phyloP scores from a whole-genome alignment of 1,140 invertebrate species.

The Agrilus planipennis region DNA sequence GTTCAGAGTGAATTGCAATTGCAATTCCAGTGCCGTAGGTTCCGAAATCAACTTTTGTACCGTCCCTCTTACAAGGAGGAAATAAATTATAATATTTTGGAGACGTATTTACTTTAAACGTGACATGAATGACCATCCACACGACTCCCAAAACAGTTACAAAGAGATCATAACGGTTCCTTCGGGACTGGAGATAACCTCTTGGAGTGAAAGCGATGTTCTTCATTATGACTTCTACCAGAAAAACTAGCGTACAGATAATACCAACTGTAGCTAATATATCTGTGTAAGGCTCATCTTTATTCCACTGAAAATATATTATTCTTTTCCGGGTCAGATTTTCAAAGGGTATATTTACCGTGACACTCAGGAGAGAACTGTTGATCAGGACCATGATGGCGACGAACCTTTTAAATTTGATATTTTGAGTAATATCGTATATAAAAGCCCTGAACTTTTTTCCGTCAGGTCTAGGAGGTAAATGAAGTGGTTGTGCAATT shows the following conservation, averaged over 20 bases:
- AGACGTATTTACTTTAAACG: slow-evolving; percentile 56
- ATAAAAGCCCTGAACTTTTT: slow-evolving; percentile 84
- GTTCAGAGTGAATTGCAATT: no score
- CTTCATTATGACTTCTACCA: slow-evolving; percentile 95
- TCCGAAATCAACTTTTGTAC: no score
- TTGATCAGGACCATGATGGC: slow-evolving; percentile 88
- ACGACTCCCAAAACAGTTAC: slow-evolving; percentile 93
- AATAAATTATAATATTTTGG: slow-evolving; percentile 2
- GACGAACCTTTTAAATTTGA: slow-evolving; percentile 89
- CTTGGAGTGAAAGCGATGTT: slow-evolving; percentile 95
- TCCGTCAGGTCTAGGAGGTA: slow-evolving; percentile 91
- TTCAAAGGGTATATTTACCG: slow-evolving; percentile 47
- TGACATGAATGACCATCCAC: slow-evolving; percentile 93
- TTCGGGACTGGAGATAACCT: slow-evolving; percentile 96
- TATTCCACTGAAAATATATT: slow-evolving; percentile 59
- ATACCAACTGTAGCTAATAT: slow-evolving; percentile 78
- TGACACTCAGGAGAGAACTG: slow-evolving; percentile 81
- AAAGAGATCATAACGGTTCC: slow-evolving; percentile 96
- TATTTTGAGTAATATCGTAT: slow-evolving; percentile 96
- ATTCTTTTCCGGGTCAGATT: background rate
- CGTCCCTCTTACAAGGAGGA: slow-evolving; percentile 1
- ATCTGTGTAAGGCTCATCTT: slow-evolving; percentile 63
- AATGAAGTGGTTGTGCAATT: slow-evolving; percentile 96
- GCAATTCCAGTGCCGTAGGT: no score
- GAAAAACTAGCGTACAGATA: slow-evolving; percentile 70